These are phyloP conservation scores for Caerostris extrusa DNA, from an alignment of 1,140 invertebrate genomes.

Conservation along the genomic window DNA sequence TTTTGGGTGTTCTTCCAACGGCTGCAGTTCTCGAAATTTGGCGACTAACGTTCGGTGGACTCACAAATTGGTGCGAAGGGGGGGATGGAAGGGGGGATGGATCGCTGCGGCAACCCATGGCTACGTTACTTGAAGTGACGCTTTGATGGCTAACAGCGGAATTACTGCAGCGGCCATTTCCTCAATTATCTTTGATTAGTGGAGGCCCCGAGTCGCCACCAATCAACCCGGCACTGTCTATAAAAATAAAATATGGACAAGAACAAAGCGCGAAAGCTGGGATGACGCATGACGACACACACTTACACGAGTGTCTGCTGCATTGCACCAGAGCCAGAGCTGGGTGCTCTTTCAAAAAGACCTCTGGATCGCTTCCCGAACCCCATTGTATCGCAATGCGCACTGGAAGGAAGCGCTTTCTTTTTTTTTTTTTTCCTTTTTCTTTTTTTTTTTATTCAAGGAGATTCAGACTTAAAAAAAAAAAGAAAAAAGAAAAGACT, in stretches of 20 bases:
- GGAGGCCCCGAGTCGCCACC: constrained; percentile 69
- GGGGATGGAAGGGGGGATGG: background rate
- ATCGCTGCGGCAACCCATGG: constrained; percentile 50
- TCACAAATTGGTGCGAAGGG: background rate
- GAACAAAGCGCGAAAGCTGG: constrained; percentile 52
- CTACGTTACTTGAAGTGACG: constrained; percentile 58
- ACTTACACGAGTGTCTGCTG: background rate
- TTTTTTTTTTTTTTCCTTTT: background rate
- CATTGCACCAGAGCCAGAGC: background rate
- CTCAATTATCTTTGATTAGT: constrained; percentile 74
- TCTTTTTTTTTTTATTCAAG: background rate
- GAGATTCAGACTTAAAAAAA: no score
- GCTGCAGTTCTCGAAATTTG: background rate
- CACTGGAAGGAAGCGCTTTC: background rate
- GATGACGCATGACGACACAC: constrained; percentile 65
- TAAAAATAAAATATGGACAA: constrained; percentile 67
- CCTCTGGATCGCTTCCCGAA: background rate
- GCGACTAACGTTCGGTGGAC: background rate
- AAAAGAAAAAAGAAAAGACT: no score
- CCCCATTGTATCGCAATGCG: background rate
- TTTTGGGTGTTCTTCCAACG: no score
- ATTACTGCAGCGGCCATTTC: constrained; percentile 72
- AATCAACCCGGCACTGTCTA: constrained; percentile 56
- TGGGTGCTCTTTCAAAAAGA: background rate
- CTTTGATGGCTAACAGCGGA: constrained; percentile 71